Conservation (phyloP, 2,113 vertebrate genomes). For the Crotalus horridus region DNA sequence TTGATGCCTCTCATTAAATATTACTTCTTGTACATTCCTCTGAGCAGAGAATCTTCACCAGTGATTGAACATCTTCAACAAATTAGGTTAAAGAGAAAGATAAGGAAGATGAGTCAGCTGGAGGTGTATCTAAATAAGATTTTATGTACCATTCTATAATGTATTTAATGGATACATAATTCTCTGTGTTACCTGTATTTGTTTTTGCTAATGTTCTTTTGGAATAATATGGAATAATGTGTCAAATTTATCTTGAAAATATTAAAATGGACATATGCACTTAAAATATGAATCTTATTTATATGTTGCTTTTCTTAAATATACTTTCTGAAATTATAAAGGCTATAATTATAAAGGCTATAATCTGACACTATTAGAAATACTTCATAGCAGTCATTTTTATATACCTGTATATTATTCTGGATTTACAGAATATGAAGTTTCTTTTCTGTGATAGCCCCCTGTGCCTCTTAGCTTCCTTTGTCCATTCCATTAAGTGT, state of each 20-base stretch:
- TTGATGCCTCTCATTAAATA: conserved; percentile 42
- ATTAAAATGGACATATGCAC: conserved; percentile 12
- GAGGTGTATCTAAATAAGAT: background rate
- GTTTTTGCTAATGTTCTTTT: conserved; percentile 34
- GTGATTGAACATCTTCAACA: background rate
- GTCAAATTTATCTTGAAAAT: conserved; percentile 23
- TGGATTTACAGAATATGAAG: background rate
- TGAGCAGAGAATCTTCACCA: background rate
- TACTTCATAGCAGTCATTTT: background rate
- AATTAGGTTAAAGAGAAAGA: background rate
- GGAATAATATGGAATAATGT: conserved; percentile 18
- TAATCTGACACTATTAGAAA: background rate
- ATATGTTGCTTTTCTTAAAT: background rate
- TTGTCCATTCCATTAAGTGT: background rate
- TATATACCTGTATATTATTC: background rate
- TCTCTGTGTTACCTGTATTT: background rate
- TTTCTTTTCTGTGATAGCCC: background rate
- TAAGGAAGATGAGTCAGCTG: background rate
- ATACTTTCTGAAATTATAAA: conserved; percentile 4
- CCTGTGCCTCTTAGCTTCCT: background rate
- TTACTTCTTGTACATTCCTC: background rate
- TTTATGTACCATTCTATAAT: background rate
- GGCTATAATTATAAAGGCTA: background rate
- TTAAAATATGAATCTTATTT: background rate
- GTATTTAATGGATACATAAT: conserved; percentile 5